phyloP scores from a whole-genome alignment of 2,888 invertebrate genomes.

The Mesochorus sp. region DNA sequence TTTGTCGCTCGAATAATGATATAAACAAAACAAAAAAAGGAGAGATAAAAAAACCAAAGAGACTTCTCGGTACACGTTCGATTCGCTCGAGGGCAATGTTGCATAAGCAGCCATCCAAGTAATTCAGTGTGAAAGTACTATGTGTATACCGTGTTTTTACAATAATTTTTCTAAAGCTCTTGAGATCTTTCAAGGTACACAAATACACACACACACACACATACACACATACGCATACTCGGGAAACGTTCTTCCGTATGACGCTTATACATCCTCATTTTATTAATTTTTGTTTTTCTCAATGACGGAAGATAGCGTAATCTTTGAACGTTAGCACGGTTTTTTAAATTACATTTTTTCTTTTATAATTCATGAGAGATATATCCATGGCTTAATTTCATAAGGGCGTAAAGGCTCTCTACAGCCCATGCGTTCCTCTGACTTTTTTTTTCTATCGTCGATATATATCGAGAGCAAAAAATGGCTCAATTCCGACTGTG shows the following conservation, averaged over 20 bases:
- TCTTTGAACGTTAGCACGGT: slow-evolving; percentile 26
- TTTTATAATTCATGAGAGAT: background rate
- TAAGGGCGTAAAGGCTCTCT: no score
- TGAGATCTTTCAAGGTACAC: slow-evolving; percentile 23
- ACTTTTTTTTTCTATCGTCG: no score
- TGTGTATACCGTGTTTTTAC: slow-evolving; percentile 64
- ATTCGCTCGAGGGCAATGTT: slow-evolving; percentile 68
- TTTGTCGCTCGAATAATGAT: slow-evolving; percentile 67
- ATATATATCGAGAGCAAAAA: slow-evolving; percentile 20
- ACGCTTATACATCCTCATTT: slow-evolving; percentile 67
- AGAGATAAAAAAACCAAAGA: slow-evolving; percentile 69
- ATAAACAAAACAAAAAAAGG: slow-evolving; percentile 51
- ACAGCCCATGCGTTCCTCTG: no score
- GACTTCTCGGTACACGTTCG: slow-evolving; percentile 65
- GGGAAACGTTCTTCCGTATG: slow-evolving; percentile 73
- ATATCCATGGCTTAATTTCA: no score
- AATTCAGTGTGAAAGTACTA: slow-evolving; percentile 60
- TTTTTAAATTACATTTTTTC: slow-evolving; percentile 6
- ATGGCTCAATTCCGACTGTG: background rate
- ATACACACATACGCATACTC: slow-evolving; percentile 36
- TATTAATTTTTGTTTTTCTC: slow-evolving; percentile 60
- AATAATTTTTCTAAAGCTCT: slow-evolving; percentile 72
- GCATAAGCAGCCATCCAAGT: slow-evolving; percentile 64
- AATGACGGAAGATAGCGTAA: slow-evolving; percentile 21
- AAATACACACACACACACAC: slow-evolving; percentile 5